Evolutionary conservation across 2,888 invertebrate species (phyloP), one percentile per base, ranked within the genome.

Genomic region (Charanyca ferruginea): DNA sequence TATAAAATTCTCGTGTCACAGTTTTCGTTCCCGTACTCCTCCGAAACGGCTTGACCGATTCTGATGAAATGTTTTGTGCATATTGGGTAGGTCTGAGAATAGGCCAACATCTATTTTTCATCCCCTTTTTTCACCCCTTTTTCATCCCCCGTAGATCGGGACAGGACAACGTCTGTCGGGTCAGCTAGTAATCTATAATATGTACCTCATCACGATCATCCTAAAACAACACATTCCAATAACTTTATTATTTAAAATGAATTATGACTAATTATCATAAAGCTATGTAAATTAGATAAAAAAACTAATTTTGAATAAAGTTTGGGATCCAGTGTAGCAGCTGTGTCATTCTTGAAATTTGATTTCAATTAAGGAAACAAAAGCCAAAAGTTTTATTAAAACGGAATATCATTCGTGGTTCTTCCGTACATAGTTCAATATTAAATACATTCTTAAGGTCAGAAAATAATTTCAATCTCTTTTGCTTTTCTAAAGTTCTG

Each of bases 321-420:
- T 86, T 85, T 74, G 78, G 81, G 74, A 77, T 84, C 77, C 81
- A 87, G 84, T 84, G 91, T 87, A 87, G 88, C 93, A 94, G 93
- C 93, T 94, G 94, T 87, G 91, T 92, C 91, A 88, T 89, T 89
- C 89, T 87, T 90, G 91, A 90, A 91, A 93, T 94, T 92, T 91
- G 91, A 92, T 93, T 92, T 90, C 90, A 93, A 94, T 94, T 93
- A 92, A 85, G 92, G 91, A 92, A 93, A 91, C 93, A 90, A 90
- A 91, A 91, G 89, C 86, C 85, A 84, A 88, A 93, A 94, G 88
- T 93, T 94, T 91, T 94, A 93, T 90, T 93, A 92, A 93, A 94
- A 86, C 79, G 86, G 87, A 90, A 90, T 87, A 89, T 89, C 84
- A 85, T 80, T 87, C 83, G 85, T 85, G 85, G 85, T 83, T 81